Evolutionary conservation across 1,140 invertebrate species (phyloP).

Genomic region (Homarus americanus): DNA sequence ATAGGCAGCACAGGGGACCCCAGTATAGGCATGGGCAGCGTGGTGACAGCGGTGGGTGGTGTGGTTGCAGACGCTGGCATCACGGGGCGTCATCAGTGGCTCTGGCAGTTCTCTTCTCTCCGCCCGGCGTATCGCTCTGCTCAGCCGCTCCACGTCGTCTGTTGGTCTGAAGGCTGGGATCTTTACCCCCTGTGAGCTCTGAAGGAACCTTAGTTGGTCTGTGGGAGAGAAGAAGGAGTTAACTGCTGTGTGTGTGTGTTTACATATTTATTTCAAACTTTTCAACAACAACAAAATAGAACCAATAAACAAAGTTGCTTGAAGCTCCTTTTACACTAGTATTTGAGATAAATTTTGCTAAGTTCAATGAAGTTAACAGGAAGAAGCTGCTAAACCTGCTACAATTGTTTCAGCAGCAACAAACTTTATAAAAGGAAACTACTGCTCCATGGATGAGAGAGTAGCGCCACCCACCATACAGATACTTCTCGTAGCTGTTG

Average conservation of each 20-base stretch:
- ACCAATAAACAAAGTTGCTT: too few relatives aligned
- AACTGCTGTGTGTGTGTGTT: too few relatives aligned
- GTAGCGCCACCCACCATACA: conserved; percentile 84
- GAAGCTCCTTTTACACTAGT: too few relatives aligned
- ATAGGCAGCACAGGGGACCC: conserved; percentile 90
- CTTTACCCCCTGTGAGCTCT: conserved; percentile 80
- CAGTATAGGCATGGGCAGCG: conserved; percentile 93
- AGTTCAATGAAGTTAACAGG: too few relatives aligned
- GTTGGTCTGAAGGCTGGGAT: conserved; percentile 77
- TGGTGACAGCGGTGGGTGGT: conserved; percentile 92
- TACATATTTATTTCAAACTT: too few relatives aligned
- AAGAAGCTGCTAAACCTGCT: too few relatives aligned
- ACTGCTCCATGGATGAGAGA: too few relatives aligned
- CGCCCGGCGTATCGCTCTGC: conserved; percentile 25
- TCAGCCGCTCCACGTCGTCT: conserved; percentile 82
- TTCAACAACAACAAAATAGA: too few relatives aligned
- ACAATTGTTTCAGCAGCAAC: too few relatives aligned
- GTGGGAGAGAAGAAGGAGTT: conserved; percentile 49
- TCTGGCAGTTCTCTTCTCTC: conserved; percentile 51
- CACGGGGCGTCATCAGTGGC: conserved; percentile 77
- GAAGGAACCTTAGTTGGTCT: conserved; percentile 88
- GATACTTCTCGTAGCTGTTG: conserved; percentile 93
- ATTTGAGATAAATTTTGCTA: too few relatives aligned
- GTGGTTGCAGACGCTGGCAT: conserved; percentile 84
- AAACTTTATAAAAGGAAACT: too few relatives aligned